Percentiles rank a stretch among this genome's conserved stretches.
Conservation (phyloP, 2,113 vertebrate species). For the Melanerpes formicivorus region DNA sequence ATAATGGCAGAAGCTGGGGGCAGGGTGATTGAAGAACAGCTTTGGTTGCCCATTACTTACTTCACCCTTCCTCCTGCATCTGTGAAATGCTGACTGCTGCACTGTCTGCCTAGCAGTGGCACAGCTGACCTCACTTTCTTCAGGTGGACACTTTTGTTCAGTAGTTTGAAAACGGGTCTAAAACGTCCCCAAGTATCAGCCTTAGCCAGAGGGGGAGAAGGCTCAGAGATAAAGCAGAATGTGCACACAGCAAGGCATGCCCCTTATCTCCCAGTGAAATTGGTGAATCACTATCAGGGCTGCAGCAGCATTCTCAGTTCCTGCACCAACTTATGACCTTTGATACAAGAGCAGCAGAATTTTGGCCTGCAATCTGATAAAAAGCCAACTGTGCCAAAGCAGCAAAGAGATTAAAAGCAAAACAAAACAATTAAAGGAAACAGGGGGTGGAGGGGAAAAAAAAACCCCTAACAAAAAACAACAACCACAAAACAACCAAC, state of each 20-base stretch:
- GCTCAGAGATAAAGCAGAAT: background rate
- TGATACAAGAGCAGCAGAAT: background rate
- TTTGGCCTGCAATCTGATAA: conserved; percentile 30
- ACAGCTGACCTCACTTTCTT: background rate
- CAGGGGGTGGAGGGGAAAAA: too few relatives aligned
- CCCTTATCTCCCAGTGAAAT: background rate
- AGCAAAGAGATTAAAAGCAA: conserved; percentile 22
- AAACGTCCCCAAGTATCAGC: background rate
- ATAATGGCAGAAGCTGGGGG: background rate
- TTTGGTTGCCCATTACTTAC: background rate
- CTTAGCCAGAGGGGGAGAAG: background rate
- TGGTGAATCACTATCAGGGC: background rate
- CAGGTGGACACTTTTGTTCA: background rate
- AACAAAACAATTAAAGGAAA: conserved; percentile 28
- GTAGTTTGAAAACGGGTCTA: background rate
- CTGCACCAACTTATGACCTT: background rate
- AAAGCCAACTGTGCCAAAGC: conserved; percentile 1
- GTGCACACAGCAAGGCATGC: background rate
- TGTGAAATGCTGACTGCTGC: background rate
- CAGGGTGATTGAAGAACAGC: background rate
- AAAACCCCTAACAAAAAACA: too few relatives aligned
- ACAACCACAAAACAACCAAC: background rate
- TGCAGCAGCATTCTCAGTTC: background rate
- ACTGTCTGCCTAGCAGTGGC: background rate
- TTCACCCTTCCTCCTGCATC: background rate